phyloP scores from a whole-genome alignment of 2,113 vertebrate species.

The Baryphthengus martii region DNA sequence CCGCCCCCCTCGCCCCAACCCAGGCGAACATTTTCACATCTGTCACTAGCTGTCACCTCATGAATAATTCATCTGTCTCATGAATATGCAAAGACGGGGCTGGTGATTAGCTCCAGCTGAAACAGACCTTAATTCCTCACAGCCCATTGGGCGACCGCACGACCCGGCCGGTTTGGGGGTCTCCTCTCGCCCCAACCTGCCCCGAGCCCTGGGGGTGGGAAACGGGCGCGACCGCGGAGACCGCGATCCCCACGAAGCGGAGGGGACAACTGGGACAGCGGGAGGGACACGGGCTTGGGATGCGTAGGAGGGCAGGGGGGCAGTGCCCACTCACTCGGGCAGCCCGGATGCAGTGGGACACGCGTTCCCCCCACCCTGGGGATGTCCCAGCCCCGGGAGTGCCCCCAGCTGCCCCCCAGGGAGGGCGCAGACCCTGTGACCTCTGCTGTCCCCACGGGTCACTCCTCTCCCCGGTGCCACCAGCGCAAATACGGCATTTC shows the following conservation, averaged over 20 bases:
- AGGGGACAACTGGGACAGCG: background rate
- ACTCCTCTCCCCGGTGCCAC: background rate
- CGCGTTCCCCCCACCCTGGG: background rate
- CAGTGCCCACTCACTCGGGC: background rate
- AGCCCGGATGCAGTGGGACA: background rate
- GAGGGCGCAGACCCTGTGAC: background rate
- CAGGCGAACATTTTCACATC: conserved; percentile 65
- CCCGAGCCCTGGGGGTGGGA: accelerated
- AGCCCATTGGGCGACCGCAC: background rate
- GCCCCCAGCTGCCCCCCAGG: background rate
- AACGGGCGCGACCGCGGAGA: accelerated
- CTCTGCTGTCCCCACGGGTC: background rate
- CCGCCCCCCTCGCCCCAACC: background rate
- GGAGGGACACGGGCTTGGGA: background rate
- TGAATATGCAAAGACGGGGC: conserved; percentile 68
- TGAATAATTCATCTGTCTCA: conserved; percentile 72
- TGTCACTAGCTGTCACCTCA: conserved; percentile 66
- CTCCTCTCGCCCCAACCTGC: background rate
- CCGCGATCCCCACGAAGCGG: accelerated
- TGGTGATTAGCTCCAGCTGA: conserved; percentile 59
- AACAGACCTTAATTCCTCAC: conserved; percentile 40
- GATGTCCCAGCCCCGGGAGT: accelerated
- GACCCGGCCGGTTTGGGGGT: background rate
- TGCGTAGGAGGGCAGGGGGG: background rate
- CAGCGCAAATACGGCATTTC: background rate